Evolutionary conservation across 2,888 invertebrate species (phyloP), one percentile per base, ranked within the genome.

Genomic region (Agrochola lychnidis): DNA sequence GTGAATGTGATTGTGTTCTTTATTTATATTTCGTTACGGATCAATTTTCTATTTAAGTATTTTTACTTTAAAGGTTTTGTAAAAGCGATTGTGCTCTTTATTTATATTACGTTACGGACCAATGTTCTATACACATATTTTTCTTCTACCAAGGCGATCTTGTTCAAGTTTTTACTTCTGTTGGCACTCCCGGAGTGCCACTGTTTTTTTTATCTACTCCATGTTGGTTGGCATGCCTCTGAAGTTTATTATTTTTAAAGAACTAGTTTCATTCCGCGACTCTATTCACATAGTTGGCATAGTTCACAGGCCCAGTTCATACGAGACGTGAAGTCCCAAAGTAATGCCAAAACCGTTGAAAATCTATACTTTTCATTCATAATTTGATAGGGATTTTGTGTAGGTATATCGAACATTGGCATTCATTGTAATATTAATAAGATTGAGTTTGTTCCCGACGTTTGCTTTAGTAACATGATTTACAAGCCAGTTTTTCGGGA

Each of bases 161-260:
- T 30, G 30, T 30, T 30, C 30, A 30, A 30, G 30, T 30, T 30
- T 30, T 30, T 30, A 30, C 30, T 30, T 30, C 30, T 30, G 30
- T 30, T 2, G 30, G 30, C 30, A 30, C 30, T 30, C 30, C 30
- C 30, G 30, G 30, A 30, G 30, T 30, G 30, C 30, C 30, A 30
- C 30, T 30, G 30, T 30, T 30, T 30, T 30, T 30, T 25, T 66
- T 42, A 64, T 63, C 22, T 25, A 10, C 40, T 25, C 40, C 12
- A 14, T 66, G 19, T 25, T 66, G 22, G 40, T 48, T 62, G 77
- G 30, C 57, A 76, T 51, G 56, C 10, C 5, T 75, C 62, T 16
- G 36, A 62, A 62, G 62, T 75, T 75, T 42, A 42, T 75, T 62
- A 76, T 78, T 68, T 59, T 68, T 59, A 78, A 36, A 59, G 51